Base-by-base conservation (phyloP, 2,888 invertebrate genomes). In the Ceratothoa steindachneri region DNA sequence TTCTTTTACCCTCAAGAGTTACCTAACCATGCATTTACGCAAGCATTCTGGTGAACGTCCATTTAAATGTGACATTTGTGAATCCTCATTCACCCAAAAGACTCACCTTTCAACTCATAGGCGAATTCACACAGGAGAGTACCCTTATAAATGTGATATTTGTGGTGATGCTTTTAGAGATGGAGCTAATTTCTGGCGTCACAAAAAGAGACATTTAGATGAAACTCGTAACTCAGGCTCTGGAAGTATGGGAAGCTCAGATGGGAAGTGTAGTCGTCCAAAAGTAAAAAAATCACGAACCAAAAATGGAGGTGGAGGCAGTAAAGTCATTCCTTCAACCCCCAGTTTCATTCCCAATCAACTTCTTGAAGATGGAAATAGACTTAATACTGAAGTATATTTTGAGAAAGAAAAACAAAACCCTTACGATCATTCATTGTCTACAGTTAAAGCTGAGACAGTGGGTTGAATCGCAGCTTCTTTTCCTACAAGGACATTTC, bases 21-120 rank as follows among this genome's bases (percentile, higher is more conserved):
- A 80, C 41, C 75, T 73, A 51, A 80, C 75, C 52, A 80, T 79
- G 65, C 80, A 80, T 31, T 53, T 80, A 31, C 55, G 77, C 30
- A 80, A 78, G 15, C 80, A 80, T 28, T 78, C 80, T 12, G 80
- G 80, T 9, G 80, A 80, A 69, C 80, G 78, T 60, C 80, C 80
- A 15, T 79, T 72, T 64, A 71, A 65, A 52, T 80, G 80, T 69
- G 78, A 80, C 86, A 90, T 89, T 19, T 93, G 93, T 84, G 92
- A 73, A 29, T 53, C 77, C 3, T 60, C 72, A 19, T 77, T 77
- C 60, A 77, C 77, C 4, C 77, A 77, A 52, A 77, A 77, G 65
- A 77, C 77, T 4, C 74, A 73, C 55, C 51, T 77, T 22, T 73
- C 74, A 64, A 77, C 77, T 9, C 77, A 77, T 51, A 64, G 69